These are phyloP conservation scores for Polymixis lichenea DNA, from an alignment of 2,888 invertebrate genomes.

Conservation along the genomic window DNA sequence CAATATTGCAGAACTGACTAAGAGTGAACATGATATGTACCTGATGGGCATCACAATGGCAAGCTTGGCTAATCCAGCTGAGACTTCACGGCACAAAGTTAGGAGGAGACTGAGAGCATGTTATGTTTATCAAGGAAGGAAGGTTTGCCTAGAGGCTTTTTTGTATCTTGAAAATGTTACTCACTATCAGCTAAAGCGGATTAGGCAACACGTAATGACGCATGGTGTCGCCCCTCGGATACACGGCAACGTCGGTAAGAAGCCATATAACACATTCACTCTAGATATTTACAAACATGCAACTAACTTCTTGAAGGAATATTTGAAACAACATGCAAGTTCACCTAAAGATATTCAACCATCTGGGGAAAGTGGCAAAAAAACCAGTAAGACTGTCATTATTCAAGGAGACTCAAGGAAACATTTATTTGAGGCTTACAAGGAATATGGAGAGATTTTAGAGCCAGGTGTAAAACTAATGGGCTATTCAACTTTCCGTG, in stretches of 20 bases:
- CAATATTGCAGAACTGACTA: constrained; percentile 95
- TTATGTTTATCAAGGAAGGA: constrained; percentile 94
- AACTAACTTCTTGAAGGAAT: constrained; percentile 94
- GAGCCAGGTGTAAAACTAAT: constrained; percentile 94
- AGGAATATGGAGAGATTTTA: constrained; percentile 93
- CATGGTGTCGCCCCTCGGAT: constrained; percentile 95
- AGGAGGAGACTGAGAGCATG: constrained; percentile 93
- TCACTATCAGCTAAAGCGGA: constrained; percentile 94
- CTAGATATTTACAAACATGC: constrained; percentile 95
- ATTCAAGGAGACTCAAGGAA: constrained; percentile 91
- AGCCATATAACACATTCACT: constrained; percentile 95
- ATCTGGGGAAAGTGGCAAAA: constrained; percentile 86
- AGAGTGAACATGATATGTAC: constrained; percentile 96
- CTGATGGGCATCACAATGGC: constrained; percentile 96
- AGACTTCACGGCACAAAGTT: constrained; percentile 93
- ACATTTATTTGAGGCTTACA: constrained; percentile 94
- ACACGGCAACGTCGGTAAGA: constrained; percentile 95
- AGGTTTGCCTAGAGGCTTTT: constrained; percentile 95
- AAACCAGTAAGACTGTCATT: constrained; percentile 87
- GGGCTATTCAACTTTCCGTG: constrained; percentile 95
- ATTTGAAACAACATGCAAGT: constrained; percentile 92
- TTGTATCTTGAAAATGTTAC: constrained; percentile 95
- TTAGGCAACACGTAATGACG: constrained; percentile 94
- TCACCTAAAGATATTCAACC: constrained; percentile 89
- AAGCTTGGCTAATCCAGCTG: constrained; percentile 93